Conservation (phyloP, 1,140 invertebrate species). For the Monomorium pharaonis region DNA sequence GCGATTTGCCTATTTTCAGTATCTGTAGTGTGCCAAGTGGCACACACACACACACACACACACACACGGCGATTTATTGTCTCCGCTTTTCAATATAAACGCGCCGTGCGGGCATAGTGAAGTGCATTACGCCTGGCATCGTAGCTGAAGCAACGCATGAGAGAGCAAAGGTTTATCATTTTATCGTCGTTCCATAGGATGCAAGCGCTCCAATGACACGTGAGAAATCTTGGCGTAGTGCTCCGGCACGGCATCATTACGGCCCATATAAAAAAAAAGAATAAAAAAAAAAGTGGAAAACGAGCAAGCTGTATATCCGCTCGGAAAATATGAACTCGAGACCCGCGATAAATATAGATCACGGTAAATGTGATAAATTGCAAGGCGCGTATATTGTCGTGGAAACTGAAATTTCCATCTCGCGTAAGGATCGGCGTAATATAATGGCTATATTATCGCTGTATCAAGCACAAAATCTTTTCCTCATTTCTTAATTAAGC, state of each 20-base stretch:
- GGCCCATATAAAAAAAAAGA: slow-evolving; percentile 27
- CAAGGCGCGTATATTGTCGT: slow-evolving; percentile 18
- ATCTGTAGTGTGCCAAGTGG: slow-evolving; percentile 30
- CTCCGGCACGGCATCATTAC: slow-evolving; percentile 43
- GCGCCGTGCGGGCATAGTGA: not conserved
- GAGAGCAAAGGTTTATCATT: slow-evolving; percentile 69
- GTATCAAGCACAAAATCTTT: not conserved
- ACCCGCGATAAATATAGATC: slow-evolving; percentile 47
- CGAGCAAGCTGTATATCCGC: slow-evolving; percentile 28
- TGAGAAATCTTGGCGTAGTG: slow-evolving; percentile 61
- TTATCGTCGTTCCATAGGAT: slow-evolving; percentile 52
- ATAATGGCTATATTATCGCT: slow-evolving; percentile 10
- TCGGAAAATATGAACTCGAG: slow-evolving; percentile 44
- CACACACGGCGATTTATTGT: slow-evolving; percentile 49
- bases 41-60: too few species aligned
- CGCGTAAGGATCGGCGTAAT: slow-evolving; percentile 13
- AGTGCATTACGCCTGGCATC: slow-evolving; percentile 46
- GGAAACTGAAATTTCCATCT: slow-evolving; percentile 13
- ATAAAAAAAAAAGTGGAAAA: slow-evolving; percentile 35
- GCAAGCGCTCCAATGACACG: slow-evolving; percentile 59
- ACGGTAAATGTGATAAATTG: slow-evolving; percentile 38
- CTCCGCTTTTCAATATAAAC: slow-evolving; percentile 37
- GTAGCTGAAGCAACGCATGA: slow-evolving; percentile 53
- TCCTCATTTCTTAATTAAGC: slow-evolving; percentile 14
- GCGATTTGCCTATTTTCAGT: slow-evolving; percentile 50